Conservation (phyloP, 1,140 invertebrate genomes). For the Cyclargus thomasi region DNA sequence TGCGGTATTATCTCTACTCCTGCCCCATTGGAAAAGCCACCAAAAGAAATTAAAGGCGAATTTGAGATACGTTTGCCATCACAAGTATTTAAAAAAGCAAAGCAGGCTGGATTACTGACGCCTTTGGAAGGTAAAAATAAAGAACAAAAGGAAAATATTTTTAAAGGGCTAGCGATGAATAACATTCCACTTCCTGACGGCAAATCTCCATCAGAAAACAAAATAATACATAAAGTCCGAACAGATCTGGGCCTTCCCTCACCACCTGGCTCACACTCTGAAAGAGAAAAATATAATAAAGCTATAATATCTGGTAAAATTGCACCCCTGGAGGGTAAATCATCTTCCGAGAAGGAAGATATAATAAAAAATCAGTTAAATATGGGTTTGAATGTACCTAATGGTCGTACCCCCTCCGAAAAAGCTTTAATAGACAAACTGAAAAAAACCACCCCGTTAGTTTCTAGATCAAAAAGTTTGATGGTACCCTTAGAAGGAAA, state of each 20-base stretch:
- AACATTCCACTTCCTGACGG: conserved; percentile 36
- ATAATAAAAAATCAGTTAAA: conserved; percentile 26
- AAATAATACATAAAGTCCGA: conserved; percentile 36
- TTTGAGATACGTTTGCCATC: conserved; percentile 20
- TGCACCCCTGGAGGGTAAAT: conserved; percentile 32
- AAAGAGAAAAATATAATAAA: conserved; percentile 33
- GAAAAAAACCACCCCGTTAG: conserved; percentile 8
- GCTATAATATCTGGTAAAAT: conserved; percentile 31
- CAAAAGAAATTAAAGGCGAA: conserved; percentile 10
- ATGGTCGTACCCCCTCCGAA: conserved; percentile 39
- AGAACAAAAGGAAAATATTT: conserved; percentile 38
- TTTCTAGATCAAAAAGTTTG: conserved; percentile 9
- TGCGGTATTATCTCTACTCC: background rate
- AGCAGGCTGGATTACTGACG: conserved; percentile 35
- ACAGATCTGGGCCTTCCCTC: conserved; percentile 35
- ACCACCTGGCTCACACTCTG: conserved; percentile 24
- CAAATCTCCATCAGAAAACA: conserved; percentile 39
- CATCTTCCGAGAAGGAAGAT: conserved; percentile 31
- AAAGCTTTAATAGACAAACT: conserved; percentile 35
- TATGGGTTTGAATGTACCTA: conserved; percentile 32
- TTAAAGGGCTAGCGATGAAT: conserved; percentile 33
- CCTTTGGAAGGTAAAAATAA: conserved; percentile 35
- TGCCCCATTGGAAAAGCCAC: background rate
- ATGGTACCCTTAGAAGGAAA: conserved; percentile 33
- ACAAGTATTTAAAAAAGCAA: conserved; percentile 26